phyloP scores from a whole-genome alignment of 92 coral and sea anemone genomes.

The Muricea muricata region DNA sequence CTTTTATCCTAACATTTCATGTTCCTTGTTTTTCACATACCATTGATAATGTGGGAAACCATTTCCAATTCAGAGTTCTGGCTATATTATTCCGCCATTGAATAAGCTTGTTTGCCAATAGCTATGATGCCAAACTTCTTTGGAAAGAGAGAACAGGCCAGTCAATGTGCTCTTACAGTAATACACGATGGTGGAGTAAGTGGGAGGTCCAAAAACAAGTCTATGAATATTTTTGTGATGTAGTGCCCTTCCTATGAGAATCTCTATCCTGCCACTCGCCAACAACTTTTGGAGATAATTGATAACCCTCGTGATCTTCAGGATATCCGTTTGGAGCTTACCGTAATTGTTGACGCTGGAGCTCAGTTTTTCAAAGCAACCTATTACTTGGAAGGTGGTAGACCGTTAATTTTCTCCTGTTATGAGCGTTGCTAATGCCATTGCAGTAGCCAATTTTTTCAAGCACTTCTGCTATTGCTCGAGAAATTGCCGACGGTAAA shows the following conservation, averaged over 20 bases:
- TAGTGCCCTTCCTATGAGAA: conserved; percentile 42
- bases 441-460: conserved; percentile 42
- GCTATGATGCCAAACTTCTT: conserved; percentile 1
- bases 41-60: conserved; percentile 52
- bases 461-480: conserved; percentile 44
- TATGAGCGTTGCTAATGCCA: conserved; percentile 53
- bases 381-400: conserved; percentile 68
- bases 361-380: conserved; percentile 65
- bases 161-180: conserved; percentile 28
- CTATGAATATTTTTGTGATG: conserved; percentile 30
- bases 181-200: conserved; percentile 41
- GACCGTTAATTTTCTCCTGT: conserved; percentile 55
- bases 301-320: conserved; percentile 62
- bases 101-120: conserved; percentile 11
- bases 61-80: conserved; percentile 7
- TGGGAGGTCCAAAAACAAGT: conserved; percentile 46
- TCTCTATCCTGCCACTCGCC: conserved; percentile 70
- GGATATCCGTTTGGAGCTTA: conserved; percentile 67
- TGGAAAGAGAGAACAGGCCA: conserved; percentile 42
- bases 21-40: conserved; percentile 54
- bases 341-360: conserved; percentile 67
- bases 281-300: conserved; percentile 71
- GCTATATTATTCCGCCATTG: conserved; percentile 12
- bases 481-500: conserved; percentile 50
- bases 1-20: conserved; percentile 62